Base-by-base conservation (phyloP, 2,797 vertebrate genomes). In the Pempheris klunzingeri region DNA sequence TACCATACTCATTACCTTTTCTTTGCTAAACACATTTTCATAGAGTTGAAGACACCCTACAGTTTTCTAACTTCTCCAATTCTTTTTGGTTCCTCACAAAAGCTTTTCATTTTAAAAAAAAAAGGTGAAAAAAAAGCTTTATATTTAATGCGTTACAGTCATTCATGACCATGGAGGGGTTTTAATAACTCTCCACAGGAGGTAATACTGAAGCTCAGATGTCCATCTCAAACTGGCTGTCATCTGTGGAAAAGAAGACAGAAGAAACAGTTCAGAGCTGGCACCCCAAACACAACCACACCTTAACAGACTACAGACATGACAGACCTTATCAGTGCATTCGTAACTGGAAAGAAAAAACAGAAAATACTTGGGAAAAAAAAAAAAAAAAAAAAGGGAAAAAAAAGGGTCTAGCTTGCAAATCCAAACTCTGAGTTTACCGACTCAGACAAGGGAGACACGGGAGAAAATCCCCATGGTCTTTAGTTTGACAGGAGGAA, bases 201-300 rank as follows among this genome's bases (percentile, higher is more conserved):
- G 93, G 92, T 84, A 91, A 76, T 87, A 88, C 62, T 66, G 90
- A 52, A 64, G 82, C 74, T 96, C 92, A 96, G 87, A 96, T 96
- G 91, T 96, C 95, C 95, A 96, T 96, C 90, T 95, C 95, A 83
- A 96, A 96, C 93, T 96, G 95, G 94, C 68, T 94, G 88, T 96
- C 95, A 66, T 96, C 95, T 92, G 91, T 89, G 77, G 74, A 52
- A n/a, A 38, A 71, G 41, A 10, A 22, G 38, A 58, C 46, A 55
- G 49, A 20, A 61, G 4, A 46, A 67, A 58, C 9, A 12, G 32
- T 55, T 36, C 15, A 49, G 43, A 47, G 50, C 65, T 52, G 46
- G 46, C 8, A 58, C 2, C 11, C 4, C 7, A 38, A 73, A 50
- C 47, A 47, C 18, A 47, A 63, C 78, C 81, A 81, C 87, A 65